Evolutionary conservation across 2,797 vertebrate genomes (phyloP), one percentile per base, ranked within the genome.

Genomic region (Enteromius anoplus): DNA sequence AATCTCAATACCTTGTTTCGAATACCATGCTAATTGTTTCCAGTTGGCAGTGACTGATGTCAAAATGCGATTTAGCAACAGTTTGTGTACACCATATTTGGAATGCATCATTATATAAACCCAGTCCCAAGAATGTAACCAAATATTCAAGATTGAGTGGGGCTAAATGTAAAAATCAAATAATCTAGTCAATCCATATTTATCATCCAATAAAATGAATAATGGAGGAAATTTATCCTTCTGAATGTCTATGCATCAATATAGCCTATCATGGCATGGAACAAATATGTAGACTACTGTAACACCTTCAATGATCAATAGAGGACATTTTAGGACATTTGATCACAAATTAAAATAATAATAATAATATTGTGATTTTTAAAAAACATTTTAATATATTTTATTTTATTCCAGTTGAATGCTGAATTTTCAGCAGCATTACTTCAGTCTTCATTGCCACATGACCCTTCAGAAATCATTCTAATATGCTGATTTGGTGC

Each of bases 21-120:
- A 81, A 71, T 11, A 53, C 64, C 17, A 42, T 69, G 75, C 70
- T 70, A 58, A 70, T 70, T 37, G 37, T 77, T 76, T 69, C 32
- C 60, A 51, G 6, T 42, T 49, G 5, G 45, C 70, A 75, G 58
- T 26, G 29, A 34, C 12, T 15, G 45, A 19, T 34, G 55, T 42
- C 15, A 26, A 26, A 66, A 66, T 17, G 21, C 47, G n/a, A 60
- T 23, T 55, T 17, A 29, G 75, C 55, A 73, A 37, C 40, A 64
- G 40, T 37, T 72, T 72, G 40, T 34, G n/a, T 37, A 17, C 6
- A 14, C 21, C 17, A 3, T 17, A 26, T 82, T 23, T 66, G 47
- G 60, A 21, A 58, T 82, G 62, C 45, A n/a, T 45, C 55, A 29
- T 9, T 60, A 7, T 53, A 53, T 3, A 55, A 29, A 21, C 15